Evolutionary conservation across 2,113 vertebrate species (phyloP).

Genomic region (Ranitomeya imitator): DNA sequence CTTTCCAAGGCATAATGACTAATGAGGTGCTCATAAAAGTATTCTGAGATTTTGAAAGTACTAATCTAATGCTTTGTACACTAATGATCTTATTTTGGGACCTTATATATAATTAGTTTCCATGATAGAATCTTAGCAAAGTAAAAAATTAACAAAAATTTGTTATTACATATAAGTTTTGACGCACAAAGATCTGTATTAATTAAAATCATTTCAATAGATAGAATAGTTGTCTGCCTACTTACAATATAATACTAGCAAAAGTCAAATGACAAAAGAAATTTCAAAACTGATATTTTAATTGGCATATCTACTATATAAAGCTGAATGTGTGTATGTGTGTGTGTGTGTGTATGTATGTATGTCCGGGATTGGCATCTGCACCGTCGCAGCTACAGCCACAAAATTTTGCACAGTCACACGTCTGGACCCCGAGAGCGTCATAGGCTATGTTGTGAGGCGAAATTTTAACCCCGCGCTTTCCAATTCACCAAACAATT

Average conservation of each 20-base stretch:
- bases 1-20: conserved; percentile 47
- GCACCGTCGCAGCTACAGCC: no score
- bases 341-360: no score
- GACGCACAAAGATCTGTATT: not conserved
- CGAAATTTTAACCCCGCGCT: no score
- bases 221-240: not conserved
- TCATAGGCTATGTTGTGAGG: no score
- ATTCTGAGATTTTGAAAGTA: conserved; percentile 31
- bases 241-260: not conserved
- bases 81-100: conserved; percentile 45
- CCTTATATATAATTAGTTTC: conserved; percentile 33
- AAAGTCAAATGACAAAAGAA: not conserved
- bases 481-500: no score
- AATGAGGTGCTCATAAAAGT: conserved; percentile 47
- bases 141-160: not conserved
- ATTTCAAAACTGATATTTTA: not conserved
- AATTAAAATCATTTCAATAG: not conserved
- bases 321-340: no score
- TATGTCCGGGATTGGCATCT: no score
- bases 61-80: conserved; percentile 34
- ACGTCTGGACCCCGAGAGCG: no score
- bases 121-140: conserved; percentile 24
- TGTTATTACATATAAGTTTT: not conserved
- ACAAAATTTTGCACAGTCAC: no score
- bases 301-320: not conserved